Percentiles rank a stretch among this genome's conserved stretches.
Evolutionary conservation across 2,888 invertebrate species (phyloP).

Genomic region (Caenorhabditis macrosperma): DNA sequence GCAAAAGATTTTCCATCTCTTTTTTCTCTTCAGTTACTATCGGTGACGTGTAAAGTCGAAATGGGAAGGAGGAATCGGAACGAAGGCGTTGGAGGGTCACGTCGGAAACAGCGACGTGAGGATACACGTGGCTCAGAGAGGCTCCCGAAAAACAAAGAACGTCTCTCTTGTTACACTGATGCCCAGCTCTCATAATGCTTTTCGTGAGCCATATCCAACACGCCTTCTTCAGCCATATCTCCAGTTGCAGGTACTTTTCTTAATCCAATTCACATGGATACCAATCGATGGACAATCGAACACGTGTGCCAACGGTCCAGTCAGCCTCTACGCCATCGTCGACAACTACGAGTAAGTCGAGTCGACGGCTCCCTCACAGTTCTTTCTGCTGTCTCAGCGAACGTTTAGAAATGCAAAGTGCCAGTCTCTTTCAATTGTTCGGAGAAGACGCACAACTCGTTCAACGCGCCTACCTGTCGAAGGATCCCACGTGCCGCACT

Average conservation of each 20-base stretch:
- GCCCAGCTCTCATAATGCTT: no score
- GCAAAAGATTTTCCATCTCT: neutral
- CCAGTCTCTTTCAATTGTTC: slow-evolving; percentile 3
- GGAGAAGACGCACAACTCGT: slow-evolving; percentile 17
- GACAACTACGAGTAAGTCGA: neutral
- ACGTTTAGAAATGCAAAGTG: neutral
- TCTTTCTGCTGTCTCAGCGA: neutral
- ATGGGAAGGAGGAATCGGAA: neutral
- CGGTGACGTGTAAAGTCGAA: neutral
- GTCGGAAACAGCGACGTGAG: no score
- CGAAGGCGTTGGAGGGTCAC: neutral
- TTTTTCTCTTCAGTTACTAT: neutral
- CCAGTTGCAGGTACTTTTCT: neutral
- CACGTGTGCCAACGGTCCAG: neutral
- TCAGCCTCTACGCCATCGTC: neutral
- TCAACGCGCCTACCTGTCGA: slow-evolving; percentile 8
- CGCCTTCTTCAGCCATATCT: no score
- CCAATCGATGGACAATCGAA: no score
- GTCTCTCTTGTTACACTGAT: no score
- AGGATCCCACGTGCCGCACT: neutral
- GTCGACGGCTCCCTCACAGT: neutral
- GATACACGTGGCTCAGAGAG: no score
- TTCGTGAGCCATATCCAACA: no score
- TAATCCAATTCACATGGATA: neutral
- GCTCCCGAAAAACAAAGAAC: no score